Evolutionary conservation across 2,797 vertebrate genomes (phyloP).

Genomic region (Clangula hyemalis): DNA sequence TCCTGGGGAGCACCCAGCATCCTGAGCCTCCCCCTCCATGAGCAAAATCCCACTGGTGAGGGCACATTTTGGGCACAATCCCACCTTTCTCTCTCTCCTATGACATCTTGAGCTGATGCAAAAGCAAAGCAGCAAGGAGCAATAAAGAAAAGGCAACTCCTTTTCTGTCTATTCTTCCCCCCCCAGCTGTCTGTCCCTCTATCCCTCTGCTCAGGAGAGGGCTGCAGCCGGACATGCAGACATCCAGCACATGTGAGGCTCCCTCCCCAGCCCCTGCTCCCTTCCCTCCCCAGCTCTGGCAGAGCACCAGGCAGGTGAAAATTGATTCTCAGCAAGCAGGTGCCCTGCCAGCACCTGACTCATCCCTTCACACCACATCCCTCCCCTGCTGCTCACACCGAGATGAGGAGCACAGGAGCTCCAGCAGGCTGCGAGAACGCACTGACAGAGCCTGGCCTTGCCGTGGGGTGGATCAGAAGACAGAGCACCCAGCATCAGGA

Average conservation of each 20-base stretch:
- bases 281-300: not conserved
- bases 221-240: not conserved
- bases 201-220: rapidly evolving
- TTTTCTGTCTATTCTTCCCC: not conserved
- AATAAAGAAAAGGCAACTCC: not conserved
- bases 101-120: rapidly evolving
- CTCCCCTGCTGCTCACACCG: not conserved
- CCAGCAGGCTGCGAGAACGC: not conserved
- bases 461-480: not conserved
- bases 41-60: not conserved
- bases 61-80: not conserved
- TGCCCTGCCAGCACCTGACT: constrained; percentile 50
- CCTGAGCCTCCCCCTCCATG: not conserved
- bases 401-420: not conserved
- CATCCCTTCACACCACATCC: not conserved
- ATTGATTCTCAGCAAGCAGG: constrained; percentile 43
- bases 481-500: not conserved
- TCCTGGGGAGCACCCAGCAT: not conserved
- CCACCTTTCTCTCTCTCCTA: not conserved
- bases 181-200: not conserved
- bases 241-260: not conserved
- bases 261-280: not conserved
- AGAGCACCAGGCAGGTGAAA: constrained; percentile 24
- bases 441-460: rapidly evolving
- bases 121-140: not conserved